Conservation (phyloP, 2,113 vertebrate genomes). For the Chaetorhynchus papuensis region DNA sequence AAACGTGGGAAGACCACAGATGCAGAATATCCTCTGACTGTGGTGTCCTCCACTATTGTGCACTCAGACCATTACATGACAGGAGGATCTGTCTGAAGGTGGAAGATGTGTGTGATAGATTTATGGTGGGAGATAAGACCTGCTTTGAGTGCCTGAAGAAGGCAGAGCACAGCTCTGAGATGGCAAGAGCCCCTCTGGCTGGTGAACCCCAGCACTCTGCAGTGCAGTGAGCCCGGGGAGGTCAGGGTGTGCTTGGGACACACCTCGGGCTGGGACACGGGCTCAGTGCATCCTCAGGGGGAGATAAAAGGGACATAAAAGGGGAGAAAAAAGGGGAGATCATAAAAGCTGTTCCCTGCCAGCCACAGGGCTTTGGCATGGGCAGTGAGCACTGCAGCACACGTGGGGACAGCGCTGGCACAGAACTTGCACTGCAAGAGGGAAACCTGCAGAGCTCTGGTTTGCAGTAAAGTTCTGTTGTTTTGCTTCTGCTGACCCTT, state of each 20-base stretch:
- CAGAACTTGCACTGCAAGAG: rapidly evolving
- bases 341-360: not conserved
- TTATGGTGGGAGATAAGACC: not conserved
- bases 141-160: not conserved
- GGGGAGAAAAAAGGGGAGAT: not conserved
- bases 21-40: not conserved
- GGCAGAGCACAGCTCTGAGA: not conserved
- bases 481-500: not conserved
- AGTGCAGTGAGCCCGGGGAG: not conserved
- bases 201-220: rapidly evolving
- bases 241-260: not conserved
- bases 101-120: not conserved
- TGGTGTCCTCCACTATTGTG: not conserved
- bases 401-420: rapidly evolving
- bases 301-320: not conserved
- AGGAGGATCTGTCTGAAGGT: not conserved
- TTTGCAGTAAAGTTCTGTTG: not conserved
- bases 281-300: rapidly evolving
- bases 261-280: rapidly evolving
- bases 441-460: not conserved
- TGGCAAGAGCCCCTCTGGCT: not conserved
- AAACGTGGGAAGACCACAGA: not conserved
- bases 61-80: not conserved
- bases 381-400: not conserved
- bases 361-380: not conserved